phyloP scores from a whole-genome alignment of 2,797 vertebrate species.

The Oceanodroma leucorhoa region DNA sequence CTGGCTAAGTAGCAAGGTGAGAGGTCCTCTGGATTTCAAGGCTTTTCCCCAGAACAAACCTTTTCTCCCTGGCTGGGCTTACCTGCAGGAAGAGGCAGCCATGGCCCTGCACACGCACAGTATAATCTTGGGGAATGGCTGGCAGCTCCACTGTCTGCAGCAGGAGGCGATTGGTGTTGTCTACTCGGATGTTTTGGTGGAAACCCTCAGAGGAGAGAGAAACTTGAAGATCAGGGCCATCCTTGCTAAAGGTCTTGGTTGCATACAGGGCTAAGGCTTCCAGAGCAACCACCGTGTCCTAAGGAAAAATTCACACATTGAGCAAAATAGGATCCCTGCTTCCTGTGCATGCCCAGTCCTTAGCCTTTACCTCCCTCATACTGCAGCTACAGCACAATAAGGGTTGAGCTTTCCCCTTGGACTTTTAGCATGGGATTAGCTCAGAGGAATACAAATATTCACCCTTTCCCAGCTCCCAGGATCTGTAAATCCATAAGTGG shows the following conservation, averaged over 20 bases:
- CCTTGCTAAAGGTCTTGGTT: constrained; percentile 73
- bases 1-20: background rate
- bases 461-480: background rate
- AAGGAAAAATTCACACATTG: background rate
- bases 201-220: constrained; percentile 73
- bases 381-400: background rate
- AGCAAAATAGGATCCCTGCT: background rate
- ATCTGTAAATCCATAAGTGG: background rate
- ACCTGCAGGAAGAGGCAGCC: constrained; percentile 86
- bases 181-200: constrained; percentile 70
- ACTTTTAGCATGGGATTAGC: background rate
- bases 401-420: background rate
- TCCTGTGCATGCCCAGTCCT: background rate
- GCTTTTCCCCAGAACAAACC: background rate
- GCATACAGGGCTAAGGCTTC: constrained; percentile 86
- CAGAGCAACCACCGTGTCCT: constrained; percentile 90
- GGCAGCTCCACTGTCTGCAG: constrained; percentile 79
- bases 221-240: constrained; percentile 70
- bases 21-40: background rate
- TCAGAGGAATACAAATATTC: background rate
- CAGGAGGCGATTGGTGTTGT: constrained; percentile 81
- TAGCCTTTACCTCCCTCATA: background rate
- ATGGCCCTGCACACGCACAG: constrained; percentile 69
- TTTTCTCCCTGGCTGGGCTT: background rate
- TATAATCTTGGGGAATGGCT: constrained; percentile 73